Base-by-base conservation (phyloP, 2,113 vertebrate genomes). In the Papio anubis region DNA sequence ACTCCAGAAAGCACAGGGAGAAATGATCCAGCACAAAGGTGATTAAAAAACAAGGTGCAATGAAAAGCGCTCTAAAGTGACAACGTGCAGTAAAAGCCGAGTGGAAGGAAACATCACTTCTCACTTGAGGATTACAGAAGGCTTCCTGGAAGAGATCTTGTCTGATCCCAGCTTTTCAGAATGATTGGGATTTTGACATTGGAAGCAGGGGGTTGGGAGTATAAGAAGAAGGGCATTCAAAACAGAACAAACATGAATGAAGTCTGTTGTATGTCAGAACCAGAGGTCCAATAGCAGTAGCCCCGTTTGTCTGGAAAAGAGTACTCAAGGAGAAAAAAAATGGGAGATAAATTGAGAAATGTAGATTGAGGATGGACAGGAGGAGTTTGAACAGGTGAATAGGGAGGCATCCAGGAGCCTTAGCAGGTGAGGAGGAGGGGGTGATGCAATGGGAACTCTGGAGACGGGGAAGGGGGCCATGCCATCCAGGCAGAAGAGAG, bases 1-100 rank as follows among this genome's bases (percentile, higher is more conserved):
- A 98, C 98, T 98, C 94, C 83, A 96, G 98, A 8, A 4, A 81
- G 12, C 7, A 40, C 25, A 20, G 43, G 27, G 76, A 81, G 9
- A 43, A 38, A 38, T 18, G 21, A 64, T 57, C 17, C 48, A 55
- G 45, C 59, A 52, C 17, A n/a, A 64, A 40, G 23, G 17, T 12
- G 30, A 20, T 40, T 21, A 10, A n/a, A 59, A 43, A 23, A 40
- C 2, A 32, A 80, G 30, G 38, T 12, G 18, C 27, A 43, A 10
- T 16, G 16, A 30, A 52, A 27, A 40, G 64, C 16, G 17, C 18
- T n/a, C 55, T 32, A 25, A 35, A 12, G 27, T 30, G 30, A 10
- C 1, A 23, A 50, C 13, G 43, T 30, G 17, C 50, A 30, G 43
- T 18, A n/a, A 50, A 78, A 8, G 21, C 17, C 1, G 25, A 23